Evolutionary conservation across 2,113 vertebrate genomes (phyloP).

Genomic region (Egretta garzetta): DNA sequence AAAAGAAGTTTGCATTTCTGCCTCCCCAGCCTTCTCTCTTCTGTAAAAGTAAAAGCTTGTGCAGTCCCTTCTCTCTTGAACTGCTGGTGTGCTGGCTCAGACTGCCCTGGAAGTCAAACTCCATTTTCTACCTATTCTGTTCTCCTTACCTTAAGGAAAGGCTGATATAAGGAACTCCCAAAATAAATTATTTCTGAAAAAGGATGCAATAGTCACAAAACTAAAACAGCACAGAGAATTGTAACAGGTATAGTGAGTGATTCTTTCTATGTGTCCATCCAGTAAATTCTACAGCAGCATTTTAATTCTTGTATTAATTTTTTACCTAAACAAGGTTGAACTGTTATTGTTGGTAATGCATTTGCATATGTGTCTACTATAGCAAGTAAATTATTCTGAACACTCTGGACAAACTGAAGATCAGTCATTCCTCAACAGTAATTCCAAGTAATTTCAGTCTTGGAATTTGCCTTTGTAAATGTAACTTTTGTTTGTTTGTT

Average conservation of each 20-base stretch:
- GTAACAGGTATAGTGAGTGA: not conserved
- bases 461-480: not conserved
- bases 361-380: not conserved
- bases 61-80: not conserved
- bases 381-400: not conserved
- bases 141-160: not conserved
- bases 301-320: not conserved
- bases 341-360: not conserved
- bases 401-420: not conserved
- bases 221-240: not conserved
- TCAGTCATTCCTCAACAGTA: not conserved
- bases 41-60: not conserved
- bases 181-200: not conserved
- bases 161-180: not conserved
- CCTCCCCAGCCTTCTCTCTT: not conserved
- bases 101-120: not conserved
- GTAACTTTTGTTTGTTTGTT: not conserved
- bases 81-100: not conserved
- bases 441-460: constrained; percentile 41
- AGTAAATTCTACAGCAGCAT: not conserved
- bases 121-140: not conserved
- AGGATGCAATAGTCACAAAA: not conserved
- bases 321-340: not conserved
- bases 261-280: not conserved
- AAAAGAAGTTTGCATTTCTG: not conserved